phyloP scores from a whole-genome alignment of 2,888 invertebrate genomes.

The Agrotis segetum region DNA sequence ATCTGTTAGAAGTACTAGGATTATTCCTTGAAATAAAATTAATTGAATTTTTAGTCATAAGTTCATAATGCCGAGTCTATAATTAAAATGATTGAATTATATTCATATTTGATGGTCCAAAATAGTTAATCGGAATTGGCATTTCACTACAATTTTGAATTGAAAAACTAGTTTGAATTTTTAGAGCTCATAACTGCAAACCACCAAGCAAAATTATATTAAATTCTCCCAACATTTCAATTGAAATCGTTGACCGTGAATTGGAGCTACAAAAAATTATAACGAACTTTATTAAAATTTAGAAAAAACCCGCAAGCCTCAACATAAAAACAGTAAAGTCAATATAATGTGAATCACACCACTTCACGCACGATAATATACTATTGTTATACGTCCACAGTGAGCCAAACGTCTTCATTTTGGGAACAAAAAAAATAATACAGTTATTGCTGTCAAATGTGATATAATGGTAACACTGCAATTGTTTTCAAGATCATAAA shows the following conservation, averaged over 20 bases:
- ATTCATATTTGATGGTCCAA: neutral
- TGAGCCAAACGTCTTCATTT: slow-evolving; percentile 85
- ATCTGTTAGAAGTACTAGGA: neutral
- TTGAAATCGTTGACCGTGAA: slow-evolving; percentile 14
- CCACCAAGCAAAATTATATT: neutral
- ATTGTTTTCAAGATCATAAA: slow-evolving; percentile 90
- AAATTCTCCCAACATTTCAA: slow-evolving; percentile 13
- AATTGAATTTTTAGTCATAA: neutral
- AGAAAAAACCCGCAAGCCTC: slow-evolving; percentile 56
- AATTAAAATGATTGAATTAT: neutral
- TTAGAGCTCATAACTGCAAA: neutral
- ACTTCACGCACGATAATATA: slow-evolving; percentile 74
- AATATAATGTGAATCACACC: slow-evolving; percentile 71
- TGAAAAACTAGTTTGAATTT: neutral
- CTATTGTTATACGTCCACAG: slow-evolving; percentile 77
- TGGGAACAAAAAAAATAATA: slow-evolving; percentile 84
- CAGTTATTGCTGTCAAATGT: slow-evolving; percentile 89
- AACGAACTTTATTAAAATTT: slow-evolving; percentile 50
- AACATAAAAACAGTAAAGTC: slow-evolving; percentile 63
- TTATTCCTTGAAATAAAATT: slow-evolving; percentile 1
- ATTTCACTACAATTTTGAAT: neutral
- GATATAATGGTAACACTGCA: slow-evolving; percentile 90
- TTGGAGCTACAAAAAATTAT: slow-evolving; percentile 42
- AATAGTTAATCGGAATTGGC: neutral
- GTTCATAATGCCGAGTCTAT: neutral